Conservation (phyloP, 2,113 vertebrate genomes). For the Dipodomys stephensi region DNA sequence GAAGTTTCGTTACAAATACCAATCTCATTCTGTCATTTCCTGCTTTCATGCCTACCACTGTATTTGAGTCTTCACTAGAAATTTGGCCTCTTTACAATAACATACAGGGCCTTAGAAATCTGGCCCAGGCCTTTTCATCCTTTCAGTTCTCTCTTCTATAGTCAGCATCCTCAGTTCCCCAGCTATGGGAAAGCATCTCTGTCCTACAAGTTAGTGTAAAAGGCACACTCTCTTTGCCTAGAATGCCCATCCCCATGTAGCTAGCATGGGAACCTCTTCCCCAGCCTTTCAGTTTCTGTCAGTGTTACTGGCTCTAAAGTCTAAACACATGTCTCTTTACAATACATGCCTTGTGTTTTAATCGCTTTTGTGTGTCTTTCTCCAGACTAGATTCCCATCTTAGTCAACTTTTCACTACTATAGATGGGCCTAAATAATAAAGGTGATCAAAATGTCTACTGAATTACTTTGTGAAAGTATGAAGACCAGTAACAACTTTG, state of each 20-base stretch:
- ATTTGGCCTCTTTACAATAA: not conserved
- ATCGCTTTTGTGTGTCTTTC: not conserved
- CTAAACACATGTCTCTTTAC: not conserved
- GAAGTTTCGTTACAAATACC: conserved; percentile 30
- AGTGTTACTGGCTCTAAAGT: not conserved
- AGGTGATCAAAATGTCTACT: not conserved
- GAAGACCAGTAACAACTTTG: not conserved
- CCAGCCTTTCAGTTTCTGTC: not conserved
- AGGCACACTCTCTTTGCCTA: not conserved
- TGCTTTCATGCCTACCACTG: not conserved
- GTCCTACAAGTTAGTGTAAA: not conserved
- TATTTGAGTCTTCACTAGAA: conserved; percentile 10
- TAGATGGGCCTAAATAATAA: conserved; percentile 7
- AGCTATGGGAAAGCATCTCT: not conserved
- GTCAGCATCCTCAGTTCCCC: not conserved
- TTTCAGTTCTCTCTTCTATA: not conserved
- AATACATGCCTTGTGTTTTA: conserved; percentile 19
- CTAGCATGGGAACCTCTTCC: not conserved
- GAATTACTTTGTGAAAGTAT: conserved; percentile 17
- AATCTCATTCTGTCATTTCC: not conserved
- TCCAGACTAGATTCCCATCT: not conserved
- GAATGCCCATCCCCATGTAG: not conserved
- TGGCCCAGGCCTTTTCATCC: not conserved
- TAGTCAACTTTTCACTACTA: conserved; percentile 16
- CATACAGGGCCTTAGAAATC: not conserved